These are phyloP conservation scores for Megalurothrips usitatus DNA, from an alignment of 2,888 invertebrate species.

Conservation along the genomic window DNA sequence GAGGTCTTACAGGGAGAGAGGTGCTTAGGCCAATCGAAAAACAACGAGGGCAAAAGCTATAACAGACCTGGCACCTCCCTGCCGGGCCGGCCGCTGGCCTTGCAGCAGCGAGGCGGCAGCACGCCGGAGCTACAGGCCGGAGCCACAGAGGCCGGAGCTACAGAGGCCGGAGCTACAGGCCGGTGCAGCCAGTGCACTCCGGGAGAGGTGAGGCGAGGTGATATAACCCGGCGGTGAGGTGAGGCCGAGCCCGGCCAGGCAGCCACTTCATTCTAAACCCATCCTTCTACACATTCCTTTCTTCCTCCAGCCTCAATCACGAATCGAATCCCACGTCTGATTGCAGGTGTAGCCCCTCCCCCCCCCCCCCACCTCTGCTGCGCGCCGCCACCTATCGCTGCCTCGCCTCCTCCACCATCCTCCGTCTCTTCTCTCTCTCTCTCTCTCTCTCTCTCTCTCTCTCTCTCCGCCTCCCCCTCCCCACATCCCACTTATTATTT, in stretches of 20 bases:
- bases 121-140: background rate
- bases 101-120: background rate
- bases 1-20: too few species aligned
- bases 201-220: background rate
- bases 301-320: constrained; percentile 21
- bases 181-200: background rate
- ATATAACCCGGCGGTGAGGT: background rate
- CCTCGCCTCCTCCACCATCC: background rate
- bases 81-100: background rate
- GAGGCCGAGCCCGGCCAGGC: background rate
- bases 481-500: background rate
- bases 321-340: constrained; percentile 24
- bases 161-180: background rate
- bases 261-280: constrained; percentile 21
- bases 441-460: background rate
- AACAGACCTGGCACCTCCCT: too few species aligned
- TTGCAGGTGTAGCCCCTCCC: background rate
- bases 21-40: too few species aligned
- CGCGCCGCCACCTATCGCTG: background rate
- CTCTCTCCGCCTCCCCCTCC: background rate
- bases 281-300: constrained; percentile 22
- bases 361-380: background rate
- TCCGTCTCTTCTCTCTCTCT: background rate
- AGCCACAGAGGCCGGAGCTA: too few species aligned
- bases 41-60: too few species aligned